These are phyloP conservation scores for Parazoanthus darwini DNA, from an alignment of 92 coral and sea anemone genomes.

Conservation along the genomic window DNA sequence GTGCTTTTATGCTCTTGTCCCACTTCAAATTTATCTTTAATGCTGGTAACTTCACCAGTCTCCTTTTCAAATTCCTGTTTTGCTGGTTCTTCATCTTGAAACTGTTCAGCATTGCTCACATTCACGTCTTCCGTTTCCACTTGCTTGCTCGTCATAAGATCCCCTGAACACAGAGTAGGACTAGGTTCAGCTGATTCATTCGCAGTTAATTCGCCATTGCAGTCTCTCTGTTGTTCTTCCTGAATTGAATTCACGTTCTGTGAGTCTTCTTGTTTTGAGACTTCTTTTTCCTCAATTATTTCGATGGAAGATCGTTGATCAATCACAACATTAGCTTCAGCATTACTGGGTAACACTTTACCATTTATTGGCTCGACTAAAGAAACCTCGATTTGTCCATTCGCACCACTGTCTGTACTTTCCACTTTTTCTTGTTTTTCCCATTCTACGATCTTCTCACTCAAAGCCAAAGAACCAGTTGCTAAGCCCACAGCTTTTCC, in stretches of 20 bases:
- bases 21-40: background rate
- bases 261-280: background rate
- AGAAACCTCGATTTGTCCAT: background rate
- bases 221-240: background rate
- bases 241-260: background rate
- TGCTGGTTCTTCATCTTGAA: background rate
- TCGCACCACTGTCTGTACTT: background rate
- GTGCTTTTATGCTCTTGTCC: background rate
- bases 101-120: background rate
- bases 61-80: background rate
- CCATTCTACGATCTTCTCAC: background rate
- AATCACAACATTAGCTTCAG: background rate
- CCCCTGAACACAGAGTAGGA: background rate
- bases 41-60: background rate
- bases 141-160: background rate
- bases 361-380: background rate
- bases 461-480: background rate
- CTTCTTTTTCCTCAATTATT: background rate
- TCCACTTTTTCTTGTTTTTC: background rate
- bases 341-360: background rate
- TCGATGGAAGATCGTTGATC: background rate
- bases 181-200: background rate
- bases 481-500: background rate
- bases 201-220: background rate
- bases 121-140: constrained; percentile 4